Evolutionary conservation across 2,113 vertebrate species (phyloP), one percentile per base, ranked within the genome.

Genomic region (Carlito syrichta): DNA sequence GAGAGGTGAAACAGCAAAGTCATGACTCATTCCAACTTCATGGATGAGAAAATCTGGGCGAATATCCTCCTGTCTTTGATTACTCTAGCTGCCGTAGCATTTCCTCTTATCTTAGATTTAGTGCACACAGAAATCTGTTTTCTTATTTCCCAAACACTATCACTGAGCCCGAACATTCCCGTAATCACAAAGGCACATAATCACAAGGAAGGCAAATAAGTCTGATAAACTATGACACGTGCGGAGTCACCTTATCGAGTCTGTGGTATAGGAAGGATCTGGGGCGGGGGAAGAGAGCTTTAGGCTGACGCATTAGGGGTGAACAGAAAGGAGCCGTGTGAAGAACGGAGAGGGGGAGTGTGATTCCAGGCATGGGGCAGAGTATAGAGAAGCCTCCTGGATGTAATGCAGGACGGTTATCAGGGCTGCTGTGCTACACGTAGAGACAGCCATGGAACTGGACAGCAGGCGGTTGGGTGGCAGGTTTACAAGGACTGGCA

Each of bases 391-490:
- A 69, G 17, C 6, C 38, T 69, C 50, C 22, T 73, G 11, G 0
- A 13, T 50, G 1, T 43, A 9, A 23, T 4, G 5, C 19, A 8
- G 0, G 27, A 69, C 35, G 38, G 7, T 73, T 3, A 48, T 19
- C 16, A 48, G 52, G 48, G 11, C 43, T 54, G 2, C 50, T 19
- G 3, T 17, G 50, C 4, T 3, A 0, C 35, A 16, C 3, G 35
- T 3, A 8, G 6, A 84, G 40, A 17, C 56, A 56, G 17, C 9
- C 6, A 3, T 0, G 16, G 32, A 16, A 16, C 62, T n/a, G 23
- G 13, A 63, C 54, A 32, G 12, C 0, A 0, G 3, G 8, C n/a
- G n/a, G n/a, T n/a, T 9, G 38, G 27, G 6, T 1, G 54, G 60
- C 19, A 30, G 45, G 78, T 43, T 52, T 1, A 12, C 25, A 58